Percentiles rank a stretch among this genome's conserved stretches.
Evolutionary conservation across 2,888 invertebrate genomes (phyloP).

Genomic region (Opisthograptis luteolata): DNA sequence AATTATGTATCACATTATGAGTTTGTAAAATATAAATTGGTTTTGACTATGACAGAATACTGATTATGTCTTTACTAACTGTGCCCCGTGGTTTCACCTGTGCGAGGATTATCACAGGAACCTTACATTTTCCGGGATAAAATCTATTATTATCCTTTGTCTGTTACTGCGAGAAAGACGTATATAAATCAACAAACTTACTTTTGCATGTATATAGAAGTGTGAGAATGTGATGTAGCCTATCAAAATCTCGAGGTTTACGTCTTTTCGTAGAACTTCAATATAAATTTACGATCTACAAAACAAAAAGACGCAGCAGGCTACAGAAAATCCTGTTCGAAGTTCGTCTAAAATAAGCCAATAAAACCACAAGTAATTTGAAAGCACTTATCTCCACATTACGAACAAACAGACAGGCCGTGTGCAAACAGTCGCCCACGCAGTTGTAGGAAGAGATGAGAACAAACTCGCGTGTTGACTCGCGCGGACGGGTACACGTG

Average conservation of each 20-base stretch:
- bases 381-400: slow-evolving; percentile 26
- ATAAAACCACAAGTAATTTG: slow-evolving; percentile 12
- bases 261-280: no score
- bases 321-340: slow-evolving; percentile 5
- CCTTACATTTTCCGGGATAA: no score
- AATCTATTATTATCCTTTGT: no score
- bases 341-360: slow-evolving; percentile 3
- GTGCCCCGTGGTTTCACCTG: no score
- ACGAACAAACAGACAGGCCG: slow-evolving; percentile 20
- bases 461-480: not conserved
- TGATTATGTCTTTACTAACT: no score
- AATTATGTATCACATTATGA: not conserved
- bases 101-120: no score
- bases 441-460: not conserved
- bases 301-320: not conserved
- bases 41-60: no score
- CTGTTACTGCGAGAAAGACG: no score
- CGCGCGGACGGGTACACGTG: slow-evolving; percentile 6
- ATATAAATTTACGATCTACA: not conserved
- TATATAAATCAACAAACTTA: no score
- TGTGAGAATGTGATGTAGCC: no score
- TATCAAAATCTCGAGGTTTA: no score
- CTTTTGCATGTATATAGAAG: no score
- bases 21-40: not conserved
- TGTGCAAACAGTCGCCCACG: slow-evolving; percentile 22